These are phyloP conservation scores for Trialeurodes vaporariorum DNA, from an alignment of 1,140 invertebrate genomes.

Conservation along the genomic window DNA sequence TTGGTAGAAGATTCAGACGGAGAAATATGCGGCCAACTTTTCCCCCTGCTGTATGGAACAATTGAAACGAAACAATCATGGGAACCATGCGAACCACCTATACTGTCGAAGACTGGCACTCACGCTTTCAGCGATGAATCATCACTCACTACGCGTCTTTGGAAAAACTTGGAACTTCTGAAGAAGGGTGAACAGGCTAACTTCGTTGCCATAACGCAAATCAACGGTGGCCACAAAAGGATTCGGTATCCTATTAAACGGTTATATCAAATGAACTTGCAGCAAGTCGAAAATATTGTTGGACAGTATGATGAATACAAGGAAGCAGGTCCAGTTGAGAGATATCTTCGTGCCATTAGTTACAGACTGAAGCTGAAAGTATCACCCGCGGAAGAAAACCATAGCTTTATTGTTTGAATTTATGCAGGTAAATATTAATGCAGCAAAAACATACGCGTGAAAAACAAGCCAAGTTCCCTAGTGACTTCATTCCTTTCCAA, in stretches of 20 bases:
- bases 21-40: not conserved
- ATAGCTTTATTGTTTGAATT: no score
- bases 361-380: not conserved
- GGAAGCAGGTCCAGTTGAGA: not conserved
- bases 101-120: not conserved
- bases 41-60: not conserved
- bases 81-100: not conserved
- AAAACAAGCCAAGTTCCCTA: no score
- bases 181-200: not conserved
- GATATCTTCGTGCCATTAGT: not conserved
- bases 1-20: not conserved
- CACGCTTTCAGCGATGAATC: not conserved
- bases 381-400: not conserved
- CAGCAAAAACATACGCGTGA: no score
- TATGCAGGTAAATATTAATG: no score
- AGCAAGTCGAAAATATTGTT: not conserved
- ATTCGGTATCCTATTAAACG: not conserved
- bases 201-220: not conserved
- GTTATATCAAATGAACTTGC: not conserved
- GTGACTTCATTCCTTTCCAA: no score
- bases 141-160: not conserved
- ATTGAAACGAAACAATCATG: not conserved
- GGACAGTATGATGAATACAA: not conserved
- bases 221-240: not conserved
- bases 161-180: not conserved